phyloP scores from a whole-genome alignment of 2,113 vertebrate genomes.

The Pachycephala philippinensis region DNA sequence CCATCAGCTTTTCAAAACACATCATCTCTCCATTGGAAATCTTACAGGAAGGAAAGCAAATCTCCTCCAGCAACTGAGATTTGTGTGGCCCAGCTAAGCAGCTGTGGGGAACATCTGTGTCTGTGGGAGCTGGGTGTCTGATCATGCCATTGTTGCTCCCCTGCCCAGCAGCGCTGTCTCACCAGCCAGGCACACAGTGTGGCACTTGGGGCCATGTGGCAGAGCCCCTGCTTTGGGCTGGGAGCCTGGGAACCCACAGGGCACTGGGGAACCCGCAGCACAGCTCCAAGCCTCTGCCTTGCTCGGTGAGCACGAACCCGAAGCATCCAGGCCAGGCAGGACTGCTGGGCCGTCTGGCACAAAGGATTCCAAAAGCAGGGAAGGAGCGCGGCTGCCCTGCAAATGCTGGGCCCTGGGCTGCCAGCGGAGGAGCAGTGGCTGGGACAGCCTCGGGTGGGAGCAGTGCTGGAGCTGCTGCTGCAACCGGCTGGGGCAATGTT shows the following conservation, averaged over 20 bases:
- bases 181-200: fast-evolving
- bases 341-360: not conserved
- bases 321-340: not conserved
- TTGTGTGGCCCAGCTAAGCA: not conserved
- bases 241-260: not conserved
- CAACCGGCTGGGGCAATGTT: fast-evolving
- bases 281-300: not conserved
- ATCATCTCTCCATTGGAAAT: not conserved
- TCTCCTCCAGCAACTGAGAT: not conserved
- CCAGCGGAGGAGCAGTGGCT: not conserved
- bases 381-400: not conserved
- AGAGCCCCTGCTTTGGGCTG: not conserved
- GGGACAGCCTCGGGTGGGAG: not conserved
- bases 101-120: not conserved
- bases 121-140: not conserved
- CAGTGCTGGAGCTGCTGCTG: not conserved
- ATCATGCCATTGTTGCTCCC: not conserved
- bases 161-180: not conserved
- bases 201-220: fast-evolving
- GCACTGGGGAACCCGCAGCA: not conserved
- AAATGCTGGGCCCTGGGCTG: not conserved
- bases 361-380: not conserved
- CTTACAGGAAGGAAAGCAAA: not conserved
- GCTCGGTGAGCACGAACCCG: fast-evolving
- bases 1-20: not conserved